Evolutionary conservation across 2,888 invertebrate species (phyloP).

Genomic region (Agrochola circellaris): DNA sequence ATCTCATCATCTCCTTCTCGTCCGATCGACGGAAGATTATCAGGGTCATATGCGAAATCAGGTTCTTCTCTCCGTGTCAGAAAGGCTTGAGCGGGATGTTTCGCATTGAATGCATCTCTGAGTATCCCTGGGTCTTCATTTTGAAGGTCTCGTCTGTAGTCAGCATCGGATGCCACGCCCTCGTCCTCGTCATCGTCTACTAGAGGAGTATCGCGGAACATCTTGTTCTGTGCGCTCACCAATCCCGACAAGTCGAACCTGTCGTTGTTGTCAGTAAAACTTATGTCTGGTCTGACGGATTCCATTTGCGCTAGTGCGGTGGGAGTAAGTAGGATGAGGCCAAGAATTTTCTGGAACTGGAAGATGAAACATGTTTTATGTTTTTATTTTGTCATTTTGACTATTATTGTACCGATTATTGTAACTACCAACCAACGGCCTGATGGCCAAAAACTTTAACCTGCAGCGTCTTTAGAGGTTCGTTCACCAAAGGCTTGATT

Average conservation of each 20-base stretch:
- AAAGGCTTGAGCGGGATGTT: not conserved
- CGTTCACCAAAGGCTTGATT: not conserved
- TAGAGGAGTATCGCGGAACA: conserved; percentile 21
- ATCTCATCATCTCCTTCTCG: conserved; percentile 68
- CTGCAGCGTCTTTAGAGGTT: not conserved
- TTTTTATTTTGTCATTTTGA: not conserved
- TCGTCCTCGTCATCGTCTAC: conserved; percentile 8
- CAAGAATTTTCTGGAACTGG: conserved; percentile 40
- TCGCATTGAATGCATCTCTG: not conserved
- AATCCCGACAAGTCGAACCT: conserved; percentile 77
- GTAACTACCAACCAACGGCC: not conserved
- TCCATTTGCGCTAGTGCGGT: conserved; percentile 66
- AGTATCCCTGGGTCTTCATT: not conserved
- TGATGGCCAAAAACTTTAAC: not conserved
- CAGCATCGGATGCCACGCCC: conserved; percentile 37
- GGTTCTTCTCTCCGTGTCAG: conserved; percentile 25
- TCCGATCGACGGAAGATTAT: conserved; percentile 20
- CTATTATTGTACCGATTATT: not conserved
- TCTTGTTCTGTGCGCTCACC: conserved; percentile 68
- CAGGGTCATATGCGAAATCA: conserved; percentile 61
- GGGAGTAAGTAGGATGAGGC: conserved; percentile 30
- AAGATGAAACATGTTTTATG: not conserved
- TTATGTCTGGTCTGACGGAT: conserved; percentile 76
- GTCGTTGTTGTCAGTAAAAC: conserved; percentile 77
- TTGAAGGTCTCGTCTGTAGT: conserved; percentile 54